These are phyloP conservation scores for Potorous gilbertii DNA, from an alignment of 2,797 vertebrate species.

Conservation along the genomic window DNA sequence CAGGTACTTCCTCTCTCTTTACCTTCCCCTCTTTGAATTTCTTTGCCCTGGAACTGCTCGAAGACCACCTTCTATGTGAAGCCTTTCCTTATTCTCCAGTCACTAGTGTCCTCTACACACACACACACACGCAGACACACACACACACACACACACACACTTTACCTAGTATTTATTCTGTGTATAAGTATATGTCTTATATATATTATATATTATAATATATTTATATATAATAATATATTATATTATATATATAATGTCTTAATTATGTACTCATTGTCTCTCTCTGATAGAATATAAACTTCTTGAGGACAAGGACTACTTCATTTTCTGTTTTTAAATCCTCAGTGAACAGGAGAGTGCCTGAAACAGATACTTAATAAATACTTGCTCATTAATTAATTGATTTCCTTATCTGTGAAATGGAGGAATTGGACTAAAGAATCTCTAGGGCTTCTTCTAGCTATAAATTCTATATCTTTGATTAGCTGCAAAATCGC, in stretches of 20 bases:
- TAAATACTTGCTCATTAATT: background rate
- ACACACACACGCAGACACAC: background rate
- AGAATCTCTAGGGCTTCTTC: too few relatives aligned
- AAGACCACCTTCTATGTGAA: background rate
- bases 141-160: too few relatives aligned
- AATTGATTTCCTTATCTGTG: background rate
- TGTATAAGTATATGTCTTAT: too few relatives aligned
- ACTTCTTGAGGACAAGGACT: background rate
- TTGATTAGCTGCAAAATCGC: background rate
- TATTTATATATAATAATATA: too few relatives aligned
- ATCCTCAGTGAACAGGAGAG: background rate
- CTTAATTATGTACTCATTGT: background rate
- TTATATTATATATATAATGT: too few relatives aligned
- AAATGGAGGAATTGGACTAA: background rate
- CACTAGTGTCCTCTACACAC: background rate
- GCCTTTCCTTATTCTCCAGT: background rate
- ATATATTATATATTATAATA: too few relatives aligned
- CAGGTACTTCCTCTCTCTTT: background rate
- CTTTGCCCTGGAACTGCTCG: background rate
- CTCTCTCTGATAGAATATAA: background rate
- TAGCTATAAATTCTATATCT: background rate
- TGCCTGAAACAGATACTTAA: background rate
- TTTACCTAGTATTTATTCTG: background rate
- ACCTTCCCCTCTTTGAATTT: background rate
- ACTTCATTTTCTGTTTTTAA: background rate